Percentiles rank a stretch among this genome's conserved stretches.
phyloP scores from a whole-genome alignment of 2,888 invertebrate species.

The Heliconius ismenius region DNA sequence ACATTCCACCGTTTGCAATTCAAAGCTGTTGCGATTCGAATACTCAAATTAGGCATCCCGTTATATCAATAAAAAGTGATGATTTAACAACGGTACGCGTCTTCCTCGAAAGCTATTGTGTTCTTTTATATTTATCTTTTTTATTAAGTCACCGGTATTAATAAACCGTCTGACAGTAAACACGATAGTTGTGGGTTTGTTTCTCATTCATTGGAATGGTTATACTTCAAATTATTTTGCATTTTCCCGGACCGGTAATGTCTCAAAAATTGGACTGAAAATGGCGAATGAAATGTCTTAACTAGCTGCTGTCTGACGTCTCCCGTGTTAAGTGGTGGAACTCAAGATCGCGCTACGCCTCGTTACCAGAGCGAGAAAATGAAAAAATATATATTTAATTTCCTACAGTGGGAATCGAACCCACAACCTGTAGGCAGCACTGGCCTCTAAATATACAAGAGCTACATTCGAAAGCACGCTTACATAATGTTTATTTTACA shows the following conservation, averaged over 20 bases:
- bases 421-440: background rate
- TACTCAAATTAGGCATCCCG: conserved; percentile 16
- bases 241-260: no score
- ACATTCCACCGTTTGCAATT: background rate
- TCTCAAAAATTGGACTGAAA: no score
- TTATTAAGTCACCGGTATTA: background rate
- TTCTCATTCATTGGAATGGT: no score
- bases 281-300: no score
- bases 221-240: no score
- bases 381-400: background rate
- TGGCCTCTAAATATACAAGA: background rate
- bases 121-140: conserved; percentile 1
- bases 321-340: background rate
- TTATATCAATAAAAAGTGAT: conserved; percentile 9
- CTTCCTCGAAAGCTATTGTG: conserved; percentile 1
- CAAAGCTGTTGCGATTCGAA: conserved; percentile 3
- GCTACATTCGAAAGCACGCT: background rate
- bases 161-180: no score
- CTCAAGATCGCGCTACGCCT: background rate
- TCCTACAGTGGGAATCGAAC: background rate
- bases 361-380: background rate
- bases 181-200: no score
- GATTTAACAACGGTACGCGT: background rate
- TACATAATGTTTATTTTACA: background rate
- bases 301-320: no score